Conservation (phyloP, 2,888 invertebrate genomes). For the Gordius sp. region DNA sequence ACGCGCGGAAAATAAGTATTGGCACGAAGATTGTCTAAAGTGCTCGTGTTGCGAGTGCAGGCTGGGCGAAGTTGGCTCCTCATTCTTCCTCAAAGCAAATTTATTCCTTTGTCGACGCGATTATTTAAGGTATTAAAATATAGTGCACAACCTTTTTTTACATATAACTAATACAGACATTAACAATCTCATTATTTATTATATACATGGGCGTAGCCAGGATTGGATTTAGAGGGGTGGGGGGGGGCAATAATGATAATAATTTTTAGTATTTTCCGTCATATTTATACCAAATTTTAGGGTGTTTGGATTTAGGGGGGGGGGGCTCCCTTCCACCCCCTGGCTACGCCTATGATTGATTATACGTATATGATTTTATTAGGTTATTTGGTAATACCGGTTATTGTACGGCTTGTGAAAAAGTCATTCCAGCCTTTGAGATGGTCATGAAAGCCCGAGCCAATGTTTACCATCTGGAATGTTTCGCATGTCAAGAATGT, state of each 20-base stretch:
- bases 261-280: too few relatives aligned
- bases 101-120: slow-evolving; percentile 67
- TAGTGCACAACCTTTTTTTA: too few relatives aligned
- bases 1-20: slow-evolving; percentile 59
- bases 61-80: slow-evolving; percentile 68
- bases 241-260: too few relatives aligned
- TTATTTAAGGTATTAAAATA: slow-evolving; percentile 69
- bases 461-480: slow-evolving; percentile 72
- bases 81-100: slow-evolving; percentile 63
- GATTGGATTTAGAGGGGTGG: too few relatives aligned
- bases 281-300: too few relatives aligned
- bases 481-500: slow-evolving; percentile 75
- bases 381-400: slow-evolving; percentile 68
- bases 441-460: slow-evolving; percentile 77
- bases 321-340: neutral
- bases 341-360: slow-evolving; percentile 20
- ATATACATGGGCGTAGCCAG: too few relatives aligned
- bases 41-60: slow-evolving; percentile 72
- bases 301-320: too few relatives aligned
- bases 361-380: too few relatives aligned
- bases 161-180: too few relatives aligned
- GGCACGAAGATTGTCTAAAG: slow-evolving; percentile 78
- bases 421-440: slow-evolving; percentile 72
- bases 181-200: too few relatives aligned
- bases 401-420: slow-evolving; percentile 65